These are phyloP conservation scores for Philaethria dido DNA, from an alignment of 2,888 invertebrate genomes.

Conservation along the genomic window DNA sequence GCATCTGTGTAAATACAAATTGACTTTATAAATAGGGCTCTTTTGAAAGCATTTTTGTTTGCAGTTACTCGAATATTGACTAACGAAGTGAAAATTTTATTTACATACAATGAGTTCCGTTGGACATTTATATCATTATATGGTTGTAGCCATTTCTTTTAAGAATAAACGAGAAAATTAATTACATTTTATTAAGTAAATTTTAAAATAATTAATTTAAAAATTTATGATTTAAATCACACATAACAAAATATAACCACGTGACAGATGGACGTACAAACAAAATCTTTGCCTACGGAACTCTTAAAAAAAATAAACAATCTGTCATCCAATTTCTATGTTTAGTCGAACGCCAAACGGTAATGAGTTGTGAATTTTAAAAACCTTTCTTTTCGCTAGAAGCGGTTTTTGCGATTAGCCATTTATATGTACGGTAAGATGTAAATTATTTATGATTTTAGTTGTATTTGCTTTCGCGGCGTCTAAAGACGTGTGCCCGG, in stretches of 20 bases:
- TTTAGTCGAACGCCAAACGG: constrained; percentile 61
- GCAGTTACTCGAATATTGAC: constrained; percentile 10
- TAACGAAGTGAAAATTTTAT: not conserved
- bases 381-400: constrained; percentile 63
- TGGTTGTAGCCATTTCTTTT: too few relatives aligned
- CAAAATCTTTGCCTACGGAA: constrained; percentile 1
- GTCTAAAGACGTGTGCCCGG: constrained; percentile 61
- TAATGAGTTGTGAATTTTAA: constrained; percentile 63
- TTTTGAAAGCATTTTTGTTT: not conserved
- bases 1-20: constrained; percentile 27
- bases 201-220: too few relatives aligned
- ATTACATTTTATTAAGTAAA: too few relatives aligned
- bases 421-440: constrained; percentile 54
- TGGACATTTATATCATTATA: too few relatives aligned
- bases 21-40: constrained; percentile 11
- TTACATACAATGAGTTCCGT: not conserved
- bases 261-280: not conserved
- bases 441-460: constrained; percentile 66
- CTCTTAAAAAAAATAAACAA: not conserved
- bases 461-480: constrained; percentile 56
- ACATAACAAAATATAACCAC: not conserved
- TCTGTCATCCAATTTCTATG: constrained; percentile 52
- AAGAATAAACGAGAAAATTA: too few relatives aligned
- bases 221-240: too few relatives aligned
- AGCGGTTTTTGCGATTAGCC: constrained; percentile 61